Evolutionary conservation across 1,140 invertebrate genomes (phyloP).

Genomic region (Galleria mellonella): DNA sequence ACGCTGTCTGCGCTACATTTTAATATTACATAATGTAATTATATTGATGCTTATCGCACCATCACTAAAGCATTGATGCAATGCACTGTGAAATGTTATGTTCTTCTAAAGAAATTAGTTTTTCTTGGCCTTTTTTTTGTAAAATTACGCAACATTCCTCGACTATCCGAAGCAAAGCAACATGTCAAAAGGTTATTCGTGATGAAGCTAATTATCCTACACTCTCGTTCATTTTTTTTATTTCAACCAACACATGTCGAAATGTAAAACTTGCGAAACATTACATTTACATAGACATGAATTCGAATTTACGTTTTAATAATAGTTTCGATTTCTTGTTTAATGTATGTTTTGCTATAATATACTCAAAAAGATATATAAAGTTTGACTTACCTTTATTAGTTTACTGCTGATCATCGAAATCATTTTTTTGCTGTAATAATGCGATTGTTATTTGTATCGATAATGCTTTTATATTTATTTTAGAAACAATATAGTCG

Average conservation of each 20-base stretch:
- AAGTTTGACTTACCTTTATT: background rate
- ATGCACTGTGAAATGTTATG: too few species aligned
- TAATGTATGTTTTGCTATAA: too few species aligned
- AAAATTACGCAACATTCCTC: conserved; percentile 2
- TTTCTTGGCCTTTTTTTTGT: background rate
- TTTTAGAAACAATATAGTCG: background rate
- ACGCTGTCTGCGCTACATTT: too few species aligned
- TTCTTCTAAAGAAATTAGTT: too few species aligned
- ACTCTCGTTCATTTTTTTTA: conserved; percentile 5
- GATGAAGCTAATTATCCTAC: conserved; percentile 26
- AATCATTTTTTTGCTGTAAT: background rate
- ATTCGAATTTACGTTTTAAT: too few species aligned
- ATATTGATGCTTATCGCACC: background rate
- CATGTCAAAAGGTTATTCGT: conserved; percentile 30
- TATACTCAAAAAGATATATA: background rate
- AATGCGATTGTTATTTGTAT: background rate
- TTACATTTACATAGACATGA: background rate
- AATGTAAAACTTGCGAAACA: conserved; percentile 2
- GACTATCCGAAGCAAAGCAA: conserved; percentile 1
- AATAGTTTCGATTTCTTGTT: too few species aligned
- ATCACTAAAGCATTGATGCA: too few species aligned
- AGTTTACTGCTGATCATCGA: background rate
- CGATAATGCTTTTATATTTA: background rate
- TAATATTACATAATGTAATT: too few species aligned
- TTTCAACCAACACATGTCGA: conserved; percentile 9